Conservation (phyloP, 2,113 vertebrate genomes). For the Regulus satrapa region DNA sequence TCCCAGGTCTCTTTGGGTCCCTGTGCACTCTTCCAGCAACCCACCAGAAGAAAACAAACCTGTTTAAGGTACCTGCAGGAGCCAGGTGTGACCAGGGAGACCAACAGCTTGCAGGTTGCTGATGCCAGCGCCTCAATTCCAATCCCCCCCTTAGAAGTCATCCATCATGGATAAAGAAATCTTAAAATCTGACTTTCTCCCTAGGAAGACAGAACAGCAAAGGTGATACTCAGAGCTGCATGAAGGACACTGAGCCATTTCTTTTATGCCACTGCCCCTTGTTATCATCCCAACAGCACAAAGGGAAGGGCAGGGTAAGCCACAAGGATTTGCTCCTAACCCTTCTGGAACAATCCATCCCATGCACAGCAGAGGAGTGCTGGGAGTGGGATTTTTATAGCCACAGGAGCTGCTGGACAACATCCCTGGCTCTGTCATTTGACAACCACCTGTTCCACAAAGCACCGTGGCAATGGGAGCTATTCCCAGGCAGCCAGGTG, state of each 20-base stretch:
- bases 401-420: not conserved
- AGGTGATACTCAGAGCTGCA: rapidly evolving
- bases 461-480: not conserved
- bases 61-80: not conserved
- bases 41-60: not conserved
- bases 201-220: not conserved
- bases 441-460: not conserved
- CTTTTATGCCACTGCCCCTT: not conserved
- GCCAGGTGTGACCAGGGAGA: not conserved
- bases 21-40: not conserved
- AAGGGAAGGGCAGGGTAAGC: not conserved
- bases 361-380: not conserved
- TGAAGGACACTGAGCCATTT: not conserved
- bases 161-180: not conserved
- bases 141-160: not conserved
- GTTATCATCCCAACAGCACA: not conserved
- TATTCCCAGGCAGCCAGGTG: slow-evolving; percentile 1
- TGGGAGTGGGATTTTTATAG: not conserved
- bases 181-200: not conserved
- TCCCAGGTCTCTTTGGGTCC: not conserved
- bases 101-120: not conserved
- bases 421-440: not conserved
- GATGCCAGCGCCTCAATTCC: not conserved
- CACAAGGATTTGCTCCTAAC: not conserved
- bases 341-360: not conserved